A percentile compares a stretch with the other conserved stretches of the same genome.
phyloP scores from a whole-genome alignment of 1,140 invertebrate genomes.

The Drosophila paulistorum region DNA sequence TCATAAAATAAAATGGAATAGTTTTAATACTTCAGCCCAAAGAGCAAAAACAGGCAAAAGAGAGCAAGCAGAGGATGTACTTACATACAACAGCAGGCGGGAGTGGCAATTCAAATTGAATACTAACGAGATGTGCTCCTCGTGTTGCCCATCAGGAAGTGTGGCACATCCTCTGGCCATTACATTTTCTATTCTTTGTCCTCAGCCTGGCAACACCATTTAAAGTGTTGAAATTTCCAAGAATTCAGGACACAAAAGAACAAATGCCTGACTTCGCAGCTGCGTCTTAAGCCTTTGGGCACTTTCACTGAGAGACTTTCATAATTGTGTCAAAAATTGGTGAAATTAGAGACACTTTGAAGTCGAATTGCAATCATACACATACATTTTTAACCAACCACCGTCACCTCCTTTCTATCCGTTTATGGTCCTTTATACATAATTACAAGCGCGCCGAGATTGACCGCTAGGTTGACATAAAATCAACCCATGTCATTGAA shows the following conservation, averaged over 20 bases:
- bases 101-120: constrained; percentile 6
- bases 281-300: background rate
- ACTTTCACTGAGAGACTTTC: background rate
- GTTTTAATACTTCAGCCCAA: constrained; percentile 4
- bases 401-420: background rate
- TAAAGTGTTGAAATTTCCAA: background rate
- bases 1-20: constrained; percentile 14
- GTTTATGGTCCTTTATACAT: background rate
- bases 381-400: background rate
- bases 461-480: background rate
- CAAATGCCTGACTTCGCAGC: background rate
- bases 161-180: background rate
- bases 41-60: background rate
- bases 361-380: background rate
- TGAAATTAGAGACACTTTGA: constrained; percentile 7
- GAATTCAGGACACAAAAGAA: background rate
- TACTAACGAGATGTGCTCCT: background rate
- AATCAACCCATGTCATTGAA: constrained; percentile 6
- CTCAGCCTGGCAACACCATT: background rate
- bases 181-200: no score
- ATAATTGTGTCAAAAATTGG: background rate
- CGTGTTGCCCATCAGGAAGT: constrained; percentile 4
- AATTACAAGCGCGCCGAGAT: background rate
- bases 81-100: constrained; percentile 8
- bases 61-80: background rate